Conservation (phyloP, 2,797 vertebrate species). For the Sparus aurata region DNA sequence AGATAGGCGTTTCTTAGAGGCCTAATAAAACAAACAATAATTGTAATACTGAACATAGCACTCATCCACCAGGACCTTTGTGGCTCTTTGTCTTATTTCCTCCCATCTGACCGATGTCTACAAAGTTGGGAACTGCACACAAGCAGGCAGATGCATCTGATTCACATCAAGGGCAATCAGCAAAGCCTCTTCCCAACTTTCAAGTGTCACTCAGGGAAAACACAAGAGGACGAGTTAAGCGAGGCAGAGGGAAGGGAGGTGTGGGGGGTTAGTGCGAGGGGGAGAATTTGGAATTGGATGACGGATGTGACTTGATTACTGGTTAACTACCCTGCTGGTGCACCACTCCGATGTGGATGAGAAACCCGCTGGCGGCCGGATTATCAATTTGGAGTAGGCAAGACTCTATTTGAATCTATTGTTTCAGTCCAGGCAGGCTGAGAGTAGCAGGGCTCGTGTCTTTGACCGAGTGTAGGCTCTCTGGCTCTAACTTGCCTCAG, state of each 20-base stretch:
- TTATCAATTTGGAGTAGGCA: slow-evolving; percentile 72
- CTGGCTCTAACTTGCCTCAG: slow-evolving; percentile 40
- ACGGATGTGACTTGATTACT: slow-evolving; percentile 82
- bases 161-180: slow-evolving; percentile 79
- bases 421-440: slow-evolving; percentile 58
- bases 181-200: slow-evolving; percentile 63
- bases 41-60: background rate
- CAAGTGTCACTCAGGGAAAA: slow-evolving; percentile 70
- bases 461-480: slow-evolving; percentile 42
- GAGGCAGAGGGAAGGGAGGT: slow-evolving; percentile 22
- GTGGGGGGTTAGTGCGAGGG: slow-evolving; percentile 33
- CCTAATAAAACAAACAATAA: background rate
- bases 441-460: slow-evolving; percentile 33
- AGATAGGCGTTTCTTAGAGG: no score
- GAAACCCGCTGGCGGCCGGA: slow-evolving; percentile 61
- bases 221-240: slow-evolving; percentile 66
- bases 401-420: slow-evolving; percentile 68
- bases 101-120: slow-evolving; percentile 31
- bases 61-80: slow-evolving; percentile 10
- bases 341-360: slow-evolving; percentile 63
- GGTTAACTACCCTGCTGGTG: slow-evolving; percentile 75
- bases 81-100: slow-evolving; percentile 23
- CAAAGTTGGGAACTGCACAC: slow-evolving; percentile 62
- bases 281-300: slow-evolving; percentile 75
- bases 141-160: slow-evolving; percentile 67